These are phyloP conservation scores for Camelus dromedarius DNA, from an alignment of 2,113 vertebrate species.

Conservation along the genomic window DNA sequence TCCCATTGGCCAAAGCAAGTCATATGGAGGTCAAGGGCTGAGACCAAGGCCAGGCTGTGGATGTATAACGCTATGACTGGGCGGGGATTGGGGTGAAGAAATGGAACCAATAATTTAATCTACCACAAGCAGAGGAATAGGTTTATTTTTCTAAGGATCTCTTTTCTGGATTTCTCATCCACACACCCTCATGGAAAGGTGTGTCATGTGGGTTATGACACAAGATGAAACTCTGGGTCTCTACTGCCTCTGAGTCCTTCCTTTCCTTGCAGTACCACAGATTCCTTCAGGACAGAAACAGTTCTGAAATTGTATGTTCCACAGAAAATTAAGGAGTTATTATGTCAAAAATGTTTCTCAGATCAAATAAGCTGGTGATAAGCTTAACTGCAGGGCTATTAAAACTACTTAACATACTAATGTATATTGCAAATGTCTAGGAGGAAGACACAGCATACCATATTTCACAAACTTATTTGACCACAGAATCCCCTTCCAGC, in stretches of 20 bases:
- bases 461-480: slow-evolving; percentile 29
- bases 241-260: background rate
- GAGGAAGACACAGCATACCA: background rate
- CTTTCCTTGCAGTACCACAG: background rate
- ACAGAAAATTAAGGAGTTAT: background rate
- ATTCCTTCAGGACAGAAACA: background rate
- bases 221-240: background rate
- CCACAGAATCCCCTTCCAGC: background rate
- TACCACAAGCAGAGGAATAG: background rate
- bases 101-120: background rate
- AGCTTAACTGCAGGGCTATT: background rate
- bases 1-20: background rate
- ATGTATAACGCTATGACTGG: background rate
- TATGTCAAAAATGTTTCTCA: background rate
- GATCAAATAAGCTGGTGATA: background rate
- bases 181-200: background rate
- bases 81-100: background rate
- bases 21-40: background rate
- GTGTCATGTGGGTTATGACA: background rate
- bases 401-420: background rate
- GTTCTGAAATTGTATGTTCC: background rate
- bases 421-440: background rate
- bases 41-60: no score
- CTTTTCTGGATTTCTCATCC: background rate
- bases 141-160: background rate